phyloP scores from a whole-genome alignment of 23 tunicate genomes.

The Trididemnum nubilum region DNA sequence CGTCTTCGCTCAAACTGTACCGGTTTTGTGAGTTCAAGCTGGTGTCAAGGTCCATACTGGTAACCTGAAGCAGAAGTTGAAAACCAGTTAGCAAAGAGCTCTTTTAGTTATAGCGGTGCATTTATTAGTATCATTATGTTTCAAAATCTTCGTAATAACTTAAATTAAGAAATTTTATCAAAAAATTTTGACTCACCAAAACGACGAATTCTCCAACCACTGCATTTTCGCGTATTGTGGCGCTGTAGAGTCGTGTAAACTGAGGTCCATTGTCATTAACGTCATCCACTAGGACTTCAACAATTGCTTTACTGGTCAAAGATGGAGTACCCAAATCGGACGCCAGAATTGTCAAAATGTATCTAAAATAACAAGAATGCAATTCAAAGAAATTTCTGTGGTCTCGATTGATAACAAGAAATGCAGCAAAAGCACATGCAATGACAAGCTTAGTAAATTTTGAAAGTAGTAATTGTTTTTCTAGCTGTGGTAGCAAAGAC shows the following conservation, averaged over 20 bases:
- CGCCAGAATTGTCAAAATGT: constrained; percentile 62
- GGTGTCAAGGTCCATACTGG: constrained; percentile 36
- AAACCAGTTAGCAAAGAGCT: neutral
- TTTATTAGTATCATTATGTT: too few relatives aligned
- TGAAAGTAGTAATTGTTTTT: too few relatives aligned
- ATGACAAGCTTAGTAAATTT: neutral
- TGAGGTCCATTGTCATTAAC: constrained; percentile 77
- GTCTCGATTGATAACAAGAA: neutral
- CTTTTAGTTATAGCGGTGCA: neutral
- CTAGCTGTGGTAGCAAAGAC: too few relatives aligned
- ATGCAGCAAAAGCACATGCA: neutral
- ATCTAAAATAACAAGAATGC: too few relatives aligned
- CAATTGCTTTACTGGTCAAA: constrained; percentile 32
- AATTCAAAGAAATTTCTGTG: neutral
- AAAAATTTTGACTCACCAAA: too few relatives aligned
- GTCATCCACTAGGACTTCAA: constrained; percentile 73
- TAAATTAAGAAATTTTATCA: too few relatives aligned
- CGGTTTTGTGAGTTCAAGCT: constrained; percentile 28
- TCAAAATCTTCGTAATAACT: too few relatives aligned
- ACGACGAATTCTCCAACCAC: constrained; percentile 63
- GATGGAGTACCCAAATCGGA: constrained; percentile 58
- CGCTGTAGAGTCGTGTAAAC: constrained; percentile 61
- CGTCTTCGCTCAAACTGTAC: constrained; percentile 26
- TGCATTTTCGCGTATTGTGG: constrained; percentile 54
- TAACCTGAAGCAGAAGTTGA: too few relatives aligned